phyloP scores from a whole-genome alignment of 2,888 invertebrate genomes.

The Colletes collaris region DNA sequence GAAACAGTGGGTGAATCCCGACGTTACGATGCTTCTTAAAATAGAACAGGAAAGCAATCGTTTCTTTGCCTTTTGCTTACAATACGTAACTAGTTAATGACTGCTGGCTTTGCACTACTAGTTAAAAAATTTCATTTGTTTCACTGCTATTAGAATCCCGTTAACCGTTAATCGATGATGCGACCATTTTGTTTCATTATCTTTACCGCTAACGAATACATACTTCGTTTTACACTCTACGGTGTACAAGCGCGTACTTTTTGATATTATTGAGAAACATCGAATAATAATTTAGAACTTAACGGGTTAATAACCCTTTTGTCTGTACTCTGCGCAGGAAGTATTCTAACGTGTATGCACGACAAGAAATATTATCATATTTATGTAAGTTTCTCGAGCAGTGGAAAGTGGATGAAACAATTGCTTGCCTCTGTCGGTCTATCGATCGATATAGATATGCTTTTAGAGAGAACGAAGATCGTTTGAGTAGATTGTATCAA shows the following conservation, averaged over 20 bases:
- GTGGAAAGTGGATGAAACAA: background rate
- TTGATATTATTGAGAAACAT: no score
- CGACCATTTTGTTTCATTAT: no score
- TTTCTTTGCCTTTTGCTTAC: conserved; percentile 4
- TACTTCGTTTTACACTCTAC: no score
- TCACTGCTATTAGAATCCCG: no score
- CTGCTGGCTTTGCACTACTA: background rate
- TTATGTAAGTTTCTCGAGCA: no score
- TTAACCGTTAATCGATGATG: no score
- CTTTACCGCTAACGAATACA: no score
- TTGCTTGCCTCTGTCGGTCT: background rate
- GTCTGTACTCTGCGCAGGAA: background rate
- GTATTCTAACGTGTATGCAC: background rate
- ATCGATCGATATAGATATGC: background rate
- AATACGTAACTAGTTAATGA: conserved; percentile 2
- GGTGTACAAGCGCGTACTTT: no score
- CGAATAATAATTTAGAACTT: no score
- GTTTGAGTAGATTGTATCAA: background rate
- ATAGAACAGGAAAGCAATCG: conserved; percentile 27
- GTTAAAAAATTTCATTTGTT: conserved; percentile 3
- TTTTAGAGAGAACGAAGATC: background rate
- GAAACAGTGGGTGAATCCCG: background rate
- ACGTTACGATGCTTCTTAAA: conserved; percentile 20
- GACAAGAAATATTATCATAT: background rate
- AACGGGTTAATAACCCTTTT: no score